phyloP scores from a whole-genome alignment of 2,888 invertebrate genomes.

The Chrysomela aeneicollis region DNA sequence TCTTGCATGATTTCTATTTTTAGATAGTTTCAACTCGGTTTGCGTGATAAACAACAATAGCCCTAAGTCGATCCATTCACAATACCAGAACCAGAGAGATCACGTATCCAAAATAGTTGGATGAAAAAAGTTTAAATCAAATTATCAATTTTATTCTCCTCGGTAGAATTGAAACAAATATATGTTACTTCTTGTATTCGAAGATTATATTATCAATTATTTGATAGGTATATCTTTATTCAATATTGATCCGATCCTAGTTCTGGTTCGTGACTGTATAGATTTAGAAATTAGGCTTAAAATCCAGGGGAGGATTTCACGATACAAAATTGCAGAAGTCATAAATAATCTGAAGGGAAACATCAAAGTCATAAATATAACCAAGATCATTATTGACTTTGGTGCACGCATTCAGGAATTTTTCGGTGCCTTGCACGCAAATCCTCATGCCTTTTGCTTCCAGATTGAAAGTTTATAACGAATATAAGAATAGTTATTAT shows the following conservation, averaged over 20 bases:
- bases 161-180: too few species aligned
- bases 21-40: too few species aligned
- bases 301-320: slow-evolving; percentile 9
- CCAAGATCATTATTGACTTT: slow-evolving; percentile 13
- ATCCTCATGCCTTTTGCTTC: not conserved
- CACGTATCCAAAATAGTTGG: too few species aligned
- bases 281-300: slow-evolving; percentile 16
- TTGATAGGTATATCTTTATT: not conserved
- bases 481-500: not conserved
- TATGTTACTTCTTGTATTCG: too few species aligned
- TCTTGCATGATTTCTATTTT: too few species aligned
- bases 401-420: slow-evolving; percentile 5
- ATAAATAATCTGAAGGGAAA: slow-evolving; percentile 5
- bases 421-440: slow-evolving; percentile 3
- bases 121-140: too few species aligned
- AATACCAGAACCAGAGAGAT: too few species aligned
- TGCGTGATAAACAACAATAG: too few species aligned
- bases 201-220: too few species aligned
- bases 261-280: slow-evolving; percentile 11
- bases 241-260: not conserved
- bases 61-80: too few species aligned
- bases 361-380: not conserved
- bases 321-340: slow-evolving; percentile 13
- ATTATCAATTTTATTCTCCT: too few species aligned
- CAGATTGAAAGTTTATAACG: not conserved